Evolutionary conservation across 2,797 vertebrate genomes (phyloP).

Genomic region (Schizothorax lantsangensis): DNA sequence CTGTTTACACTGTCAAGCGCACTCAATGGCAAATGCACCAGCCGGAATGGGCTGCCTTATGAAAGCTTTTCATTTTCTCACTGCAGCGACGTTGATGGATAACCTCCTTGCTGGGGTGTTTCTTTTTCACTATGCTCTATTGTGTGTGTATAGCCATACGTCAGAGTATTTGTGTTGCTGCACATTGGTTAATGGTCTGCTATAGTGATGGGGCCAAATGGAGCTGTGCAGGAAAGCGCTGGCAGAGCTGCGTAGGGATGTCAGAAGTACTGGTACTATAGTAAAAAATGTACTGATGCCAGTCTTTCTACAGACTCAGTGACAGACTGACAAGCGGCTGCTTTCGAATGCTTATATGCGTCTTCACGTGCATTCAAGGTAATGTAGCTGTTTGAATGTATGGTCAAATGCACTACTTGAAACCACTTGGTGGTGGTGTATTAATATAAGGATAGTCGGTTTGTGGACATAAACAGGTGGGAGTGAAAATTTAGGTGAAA

Average conservation of each 20-base stretch:
- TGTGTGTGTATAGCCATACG: constrained; percentile 43
- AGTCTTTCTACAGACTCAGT: background rate
- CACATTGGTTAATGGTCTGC: constrained; percentile 41
- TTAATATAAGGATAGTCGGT: background rate
- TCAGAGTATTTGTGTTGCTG: constrained; percentile 45
- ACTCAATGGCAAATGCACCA: constrained; percentile 56
- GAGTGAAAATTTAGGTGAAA: background rate
- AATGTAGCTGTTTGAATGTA: background rate
- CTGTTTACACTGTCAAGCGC: constrained; percentile 61
- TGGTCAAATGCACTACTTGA: background rate
- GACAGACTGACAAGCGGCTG: background rate
- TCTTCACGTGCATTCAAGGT: background rate
- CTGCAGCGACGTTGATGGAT: constrained; percentile 55
- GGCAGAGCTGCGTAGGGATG: constrained; percentile 1
- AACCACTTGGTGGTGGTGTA: background rate
- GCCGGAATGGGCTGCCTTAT: constrained; percentile 60
- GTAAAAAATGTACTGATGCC: background rate
- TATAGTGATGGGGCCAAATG: constrained; percentile 34
- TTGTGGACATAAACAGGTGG: background rate
- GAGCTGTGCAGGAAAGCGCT: constrained; percentile 32
- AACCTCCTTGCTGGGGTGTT: constrained; percentile 45
- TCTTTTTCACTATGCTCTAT: constrained; percentile 45
- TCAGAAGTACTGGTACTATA: background rate
- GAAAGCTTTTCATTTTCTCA: constrained; percentile 64
- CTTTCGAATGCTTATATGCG: background rate